Base-by-base conservation (phyloP, 2,797 vertebrate genomes). In the Rhyacichthys aspro region DNA sequence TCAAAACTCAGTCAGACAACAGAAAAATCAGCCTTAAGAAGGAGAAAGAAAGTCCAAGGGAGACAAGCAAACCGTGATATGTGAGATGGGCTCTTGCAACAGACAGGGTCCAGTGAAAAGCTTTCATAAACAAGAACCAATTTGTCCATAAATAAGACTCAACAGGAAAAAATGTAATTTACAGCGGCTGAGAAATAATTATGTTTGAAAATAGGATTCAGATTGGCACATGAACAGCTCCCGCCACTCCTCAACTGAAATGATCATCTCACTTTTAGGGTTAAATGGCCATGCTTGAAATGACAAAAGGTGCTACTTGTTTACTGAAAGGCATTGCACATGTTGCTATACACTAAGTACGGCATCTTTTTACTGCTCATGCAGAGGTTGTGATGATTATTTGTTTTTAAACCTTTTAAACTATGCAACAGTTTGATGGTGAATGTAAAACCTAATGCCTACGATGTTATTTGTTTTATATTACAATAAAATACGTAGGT, bases 181-280 rank as follows among this genome's bases (percentile, higher is more conserved):
- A 90, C 89, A 91, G 72, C 54, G 36, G 72, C 80, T 76, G 80
- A 88, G 78, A 82, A 90, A 90, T 89, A 90, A 90, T 89, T 83
- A 83, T 53, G 66, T 79, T 83, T 83, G 60, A 89, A 91, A 92
- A 91, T 89, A 92, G 76, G 78, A 81, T 87, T 90, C 78, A 83
- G 85, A 89, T 92, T 93, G 92, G 90, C 92, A 92, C 92, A 85
- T 89, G 62, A 88, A 84, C 75, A 68, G 72, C 64, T 86, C 52
- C 36, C 8, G 65, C 78, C 10, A n/a, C 75, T 74, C 66, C 66
- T 67, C 9, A 1, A 59, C 68, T 59, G 34, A 70, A 69, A 65
- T 28, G 10, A 14, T 59, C 47, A 67, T 32, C 7, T 69, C 50
- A 15, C 44, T 48, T 48, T 37, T 5, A n/a, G 42, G 53, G 62